Evolutionary conservation across 1,140 invertebrate genomes (phyloP), one percentile per base, ranked within the genome.

Genomic region (Philopotamus ludificatus): DNA sequence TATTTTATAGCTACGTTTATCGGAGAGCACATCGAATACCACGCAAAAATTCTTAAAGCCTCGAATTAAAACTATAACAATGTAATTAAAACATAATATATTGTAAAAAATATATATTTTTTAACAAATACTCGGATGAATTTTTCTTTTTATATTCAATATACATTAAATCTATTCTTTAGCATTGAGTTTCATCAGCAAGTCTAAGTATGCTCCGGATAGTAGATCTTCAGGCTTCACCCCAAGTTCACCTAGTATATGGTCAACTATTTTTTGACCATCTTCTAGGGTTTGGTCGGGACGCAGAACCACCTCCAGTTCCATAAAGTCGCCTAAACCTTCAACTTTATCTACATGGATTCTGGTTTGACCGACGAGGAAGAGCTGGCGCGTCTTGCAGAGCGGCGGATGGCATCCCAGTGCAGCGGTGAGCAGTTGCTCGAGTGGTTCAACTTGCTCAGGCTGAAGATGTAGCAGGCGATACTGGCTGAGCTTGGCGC

Each of bases 1-100:
- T 99, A 87, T 74, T 99, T 97, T 73, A 92, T 99, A 70, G 81
- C 93, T 1, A 89, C 93, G 0, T 99, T 95, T 76, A 90, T 99
- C 44, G 91, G 86, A 47, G 95, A 99, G 73, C 97, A 99, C 78
- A 86, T 99, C 68, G 86, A 86, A 70, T 91, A 95, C 78, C 95
- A 97, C 81, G 84, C 88, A 10, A 90, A 88, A 74, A 83, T 87
- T 73, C 80, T 90, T 1, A 85, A 84, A 68, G 73, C 70, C 71
- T 79, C 44, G 45, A 68, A 68, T 50, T 49, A 55, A 70, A 34
- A n/a, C n/a, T n/a, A n/a, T 49, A 2, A 15, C 20, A 15, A 7
- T 45, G n/a, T 45, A 45, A 15, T 45, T 45, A n/a, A 45, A 10
- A 16, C 15, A 15, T 45, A 45, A 15, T 45, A 45, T 45, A 45